These are phyloP conservation scores for Nesospiza acunhae DNA, from an alignment of 2,113 vertebrate genomes.

Conservation along the genomic window DNA sequence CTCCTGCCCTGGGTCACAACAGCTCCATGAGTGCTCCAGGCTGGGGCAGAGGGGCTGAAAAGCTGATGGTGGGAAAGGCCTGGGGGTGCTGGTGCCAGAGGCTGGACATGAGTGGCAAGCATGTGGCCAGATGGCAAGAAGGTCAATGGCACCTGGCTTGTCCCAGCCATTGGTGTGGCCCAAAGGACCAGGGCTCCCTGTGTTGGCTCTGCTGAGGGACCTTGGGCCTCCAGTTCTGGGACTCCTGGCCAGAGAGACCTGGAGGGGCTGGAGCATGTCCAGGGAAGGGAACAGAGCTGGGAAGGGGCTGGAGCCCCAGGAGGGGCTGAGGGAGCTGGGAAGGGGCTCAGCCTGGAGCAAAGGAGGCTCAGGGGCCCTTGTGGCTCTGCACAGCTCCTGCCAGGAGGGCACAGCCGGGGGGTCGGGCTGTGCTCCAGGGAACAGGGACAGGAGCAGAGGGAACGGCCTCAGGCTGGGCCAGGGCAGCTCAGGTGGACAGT, in stretches of 20 bases:
- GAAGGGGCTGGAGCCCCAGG: background rate
- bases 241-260: too few species aligned
- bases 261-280: rapidly evolving
- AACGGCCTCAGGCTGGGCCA: background rate
- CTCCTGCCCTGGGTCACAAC: background rate
- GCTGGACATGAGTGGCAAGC: background rate
- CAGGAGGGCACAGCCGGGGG: background rate
- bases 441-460: background rate
- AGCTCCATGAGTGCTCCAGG: background rate
- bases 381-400: background rate
- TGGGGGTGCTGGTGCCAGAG: background rate
- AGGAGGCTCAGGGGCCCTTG: background rate
- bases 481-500: background rate
- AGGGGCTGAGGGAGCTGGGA: background rate
- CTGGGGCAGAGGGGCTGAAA: background rate
- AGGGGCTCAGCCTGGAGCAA: background rate
- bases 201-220: background rate
- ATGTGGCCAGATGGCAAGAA: background rate
- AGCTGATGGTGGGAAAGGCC: background rate
- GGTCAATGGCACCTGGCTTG: background rate
- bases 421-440: background rate
- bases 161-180: background rate
- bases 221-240: background rate
- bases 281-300: background rate
- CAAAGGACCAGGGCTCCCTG: background rate